Conservation (phyloP, 2,797 vertebrate species). For the Crocidura indochinensis region DNA sequence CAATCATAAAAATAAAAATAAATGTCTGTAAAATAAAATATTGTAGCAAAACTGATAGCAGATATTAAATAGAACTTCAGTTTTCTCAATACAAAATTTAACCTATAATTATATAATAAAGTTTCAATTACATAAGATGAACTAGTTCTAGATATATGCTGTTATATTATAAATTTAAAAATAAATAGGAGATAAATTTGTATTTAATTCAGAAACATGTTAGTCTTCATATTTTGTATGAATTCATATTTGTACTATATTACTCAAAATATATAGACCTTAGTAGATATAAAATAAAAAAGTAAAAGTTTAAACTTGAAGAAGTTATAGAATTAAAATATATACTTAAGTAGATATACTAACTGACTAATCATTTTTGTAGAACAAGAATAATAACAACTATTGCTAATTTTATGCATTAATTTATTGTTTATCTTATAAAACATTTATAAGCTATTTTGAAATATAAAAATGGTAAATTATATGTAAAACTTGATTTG, state of each 20-base stretch:
- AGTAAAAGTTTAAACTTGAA: neutral
- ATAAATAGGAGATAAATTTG: neutral
- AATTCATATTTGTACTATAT: neutral
- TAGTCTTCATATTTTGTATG: neutral
- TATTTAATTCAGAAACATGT: neutral
- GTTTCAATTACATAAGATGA: neutral
- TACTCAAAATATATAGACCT: neutral
- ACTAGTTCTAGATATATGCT: neutral
- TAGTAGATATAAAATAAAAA: constrained; percentile 27
- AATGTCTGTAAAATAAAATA: constrained; percentile 43
- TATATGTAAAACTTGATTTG: neutral
- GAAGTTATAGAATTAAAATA: neutral
- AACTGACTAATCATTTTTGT: neutral
- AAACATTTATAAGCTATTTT: neutral
- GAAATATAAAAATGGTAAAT: neutral
- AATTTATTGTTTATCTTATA: constrained; percentile 1
- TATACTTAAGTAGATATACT: constrained; percentile 3
- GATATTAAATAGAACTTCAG: neutral
- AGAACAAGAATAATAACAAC: neutral
- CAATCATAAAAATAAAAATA: constrained; percentile 14
- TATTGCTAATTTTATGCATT: neutral
- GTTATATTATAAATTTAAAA: neutral
- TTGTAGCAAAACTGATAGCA: neutral
- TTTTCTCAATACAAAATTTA: neutral
- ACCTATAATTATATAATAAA: neutral